Base-by-base conservation (phyloP, 2,888 invertebrate species). In the Synanthedon vespiformis region DNA sequence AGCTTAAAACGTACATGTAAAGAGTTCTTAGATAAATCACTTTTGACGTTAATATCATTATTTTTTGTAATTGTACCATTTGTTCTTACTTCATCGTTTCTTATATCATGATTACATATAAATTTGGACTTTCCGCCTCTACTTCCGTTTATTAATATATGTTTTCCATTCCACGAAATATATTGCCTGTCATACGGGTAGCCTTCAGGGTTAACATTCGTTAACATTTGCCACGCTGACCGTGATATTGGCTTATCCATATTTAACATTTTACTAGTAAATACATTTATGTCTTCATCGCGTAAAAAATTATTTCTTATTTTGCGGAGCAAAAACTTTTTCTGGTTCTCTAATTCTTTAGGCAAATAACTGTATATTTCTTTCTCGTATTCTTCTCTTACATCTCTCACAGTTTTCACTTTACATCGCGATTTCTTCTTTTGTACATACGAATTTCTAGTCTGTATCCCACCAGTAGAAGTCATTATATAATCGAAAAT, bases 1-100 rank as follows among this genome's bases (percentile, higher is more conserved):
- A 90, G 89, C 63, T 83, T 89, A 66, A 90, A 89, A 61, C 79
- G 80, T 11, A 88, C 60, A 55, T 67, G 63, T 54, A 80, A 62
- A 1, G 82, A 81, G 62, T 74, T 71, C 47, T 67, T 63, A 55
- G 81, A 59, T 48, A 81, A 71, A 2, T 68, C 59, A 63, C 68
- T 77, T 56, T 61, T 75, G 62, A 60, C 67, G 48, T 55, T n/a
- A 50, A 41, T n/a, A 27, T 6, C 6, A 11, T 58, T 63, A 40
- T 57, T 62, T 57, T 62, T 67, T 40, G 40, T 8, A 48, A 4
- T 13, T 53, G 18, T 4, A 12, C 13, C 53, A 58, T 56, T 57
- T 65, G 57, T 58, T 57, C 57, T 61, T 60, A 49, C 52, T 57
- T 63, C 65, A 16, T 56, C 61, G 52, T 58, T 62, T 40, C 63